Conservation (phyloP, 2,113 vertebrate genomes). For the Prunella fulvescens region DNA sequence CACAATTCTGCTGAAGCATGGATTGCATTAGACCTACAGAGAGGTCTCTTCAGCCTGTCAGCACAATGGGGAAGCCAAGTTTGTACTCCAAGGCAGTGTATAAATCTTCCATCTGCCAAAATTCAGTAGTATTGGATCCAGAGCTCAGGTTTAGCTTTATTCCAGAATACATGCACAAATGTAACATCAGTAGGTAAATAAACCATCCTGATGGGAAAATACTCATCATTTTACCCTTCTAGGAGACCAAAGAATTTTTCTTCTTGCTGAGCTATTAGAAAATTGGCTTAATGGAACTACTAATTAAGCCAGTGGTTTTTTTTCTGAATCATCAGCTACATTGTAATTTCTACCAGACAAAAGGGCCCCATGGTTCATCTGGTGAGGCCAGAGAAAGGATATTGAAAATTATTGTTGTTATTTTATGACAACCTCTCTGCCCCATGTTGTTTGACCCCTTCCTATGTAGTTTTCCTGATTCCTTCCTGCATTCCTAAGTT, state of each 20-base stretch:
- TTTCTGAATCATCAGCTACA: slow-evolving; percentile 6
- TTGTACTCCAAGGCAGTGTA: not conserved
- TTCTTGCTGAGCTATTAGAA: slow-evolving; percentile 6
- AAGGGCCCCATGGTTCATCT: not conserved
- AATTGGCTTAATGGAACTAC: slow-evolving; percentile 26
- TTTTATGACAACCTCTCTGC: not conserved
- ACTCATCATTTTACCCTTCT: not conserved
- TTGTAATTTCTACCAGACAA: slow-evolving; percentile 10
- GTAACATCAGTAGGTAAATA: not conserved
- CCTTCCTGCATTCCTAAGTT: not conserved
- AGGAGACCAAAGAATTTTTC: not conserved
- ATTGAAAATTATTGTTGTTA: not conserved
- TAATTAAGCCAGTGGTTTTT: slow-evolving; percentile 19
- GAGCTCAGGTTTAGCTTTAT: not conserved
- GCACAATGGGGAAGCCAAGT: not conserved
- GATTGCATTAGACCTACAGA: not conserved
- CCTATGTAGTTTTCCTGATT: not conserved
- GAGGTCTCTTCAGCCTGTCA: not conserved
- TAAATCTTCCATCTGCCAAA: not conserved
- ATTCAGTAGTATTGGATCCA: not conserved
- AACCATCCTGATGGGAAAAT: slow-evolving; percentile 3
- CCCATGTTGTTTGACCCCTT: not conserved
- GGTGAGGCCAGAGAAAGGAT: not conserved
- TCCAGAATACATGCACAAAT: not conserved
- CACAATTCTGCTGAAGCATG: not conserved